These are phyloP conservation scores for Drosophila subpulchrella DNA, from an alignment of 1,140 invertebrate species.

Conservation along the genomic window DNA sequence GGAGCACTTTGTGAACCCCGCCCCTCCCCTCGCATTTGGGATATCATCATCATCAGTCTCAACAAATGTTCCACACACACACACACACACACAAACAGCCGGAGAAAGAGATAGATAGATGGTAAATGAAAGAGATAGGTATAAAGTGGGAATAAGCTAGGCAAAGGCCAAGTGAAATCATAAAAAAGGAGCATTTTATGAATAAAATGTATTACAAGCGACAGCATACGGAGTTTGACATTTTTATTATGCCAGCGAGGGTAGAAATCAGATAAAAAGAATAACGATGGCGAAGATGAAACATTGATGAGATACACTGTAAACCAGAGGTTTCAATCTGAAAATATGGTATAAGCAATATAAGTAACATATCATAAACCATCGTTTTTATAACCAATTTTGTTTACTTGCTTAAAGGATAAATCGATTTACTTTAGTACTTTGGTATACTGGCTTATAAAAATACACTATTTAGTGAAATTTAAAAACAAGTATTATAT, in stretches of 20 bases:
- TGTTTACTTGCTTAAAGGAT: too few species aligned
- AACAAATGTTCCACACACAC: conserved; percentile 64
- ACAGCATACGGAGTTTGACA: conserved; percentile 79
- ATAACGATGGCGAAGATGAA: not conserved
- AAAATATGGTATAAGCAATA: not conserved
- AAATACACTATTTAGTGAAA: not conserved
- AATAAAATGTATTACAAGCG: conserved; percentile 82
- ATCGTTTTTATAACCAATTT: not conserved
- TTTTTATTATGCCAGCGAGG: conserved; percentile 71
- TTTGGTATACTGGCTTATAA: not conserved
- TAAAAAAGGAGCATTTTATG: conserved; percentile 73
- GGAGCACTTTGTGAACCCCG: conserved; percentile 75
- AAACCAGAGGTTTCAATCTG: not conserved
- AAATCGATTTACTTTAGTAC: not conserved
- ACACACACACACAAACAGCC: conserved; percentile 29
- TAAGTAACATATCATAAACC: not conserved
- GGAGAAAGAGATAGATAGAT: conserved; percentile 45
- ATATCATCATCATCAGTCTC: conserved; percentile 67
- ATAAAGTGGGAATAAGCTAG: conserved; percentile 11
- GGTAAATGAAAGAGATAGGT: not conserved
- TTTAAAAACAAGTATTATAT: not conserved
- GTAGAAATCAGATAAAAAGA: conserved; percentile 37
- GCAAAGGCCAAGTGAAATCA: conserved; percentile 22
- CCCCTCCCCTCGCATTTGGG: conserved; percentile 6
- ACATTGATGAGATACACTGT: conserved; percentile 29